phyloP scores from a whole-genome alignment of 1,140 invertebrate genomes.

The Xylocopa sonorina region DNA sequence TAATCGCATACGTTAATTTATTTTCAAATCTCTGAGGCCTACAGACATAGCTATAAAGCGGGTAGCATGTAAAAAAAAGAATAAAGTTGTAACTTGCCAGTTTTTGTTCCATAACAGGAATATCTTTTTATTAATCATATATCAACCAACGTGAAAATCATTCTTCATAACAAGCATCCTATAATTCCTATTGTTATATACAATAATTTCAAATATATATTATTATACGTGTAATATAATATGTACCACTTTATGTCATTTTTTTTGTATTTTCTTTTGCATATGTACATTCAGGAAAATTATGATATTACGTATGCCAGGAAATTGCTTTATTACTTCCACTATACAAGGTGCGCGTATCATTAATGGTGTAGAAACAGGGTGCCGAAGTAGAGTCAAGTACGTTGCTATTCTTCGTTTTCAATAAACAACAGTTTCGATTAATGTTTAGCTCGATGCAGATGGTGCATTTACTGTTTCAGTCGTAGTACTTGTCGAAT shows the following conservation, averaged over 20 bases:
- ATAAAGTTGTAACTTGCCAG: constrained; percentile 57
- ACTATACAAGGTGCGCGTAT: constrained; percentile 36
- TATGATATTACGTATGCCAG: constrained; percentile 23
- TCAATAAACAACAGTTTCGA: neutral
- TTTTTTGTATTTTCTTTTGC: no score
- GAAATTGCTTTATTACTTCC: constrained; percentile 54
- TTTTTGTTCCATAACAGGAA: constrained; percentile 48
- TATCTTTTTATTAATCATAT: constrained; percentile 8
- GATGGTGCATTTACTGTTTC: constrained; percentile 73
- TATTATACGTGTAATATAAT: neutral
- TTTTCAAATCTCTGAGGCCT: constrained; percentile 49
- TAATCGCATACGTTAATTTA: constrained; percentile 18
- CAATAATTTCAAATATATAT: neutral
- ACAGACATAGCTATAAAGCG: constrained; percentile 44
- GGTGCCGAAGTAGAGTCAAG: neutral
- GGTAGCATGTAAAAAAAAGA: constrained; percentile 47
- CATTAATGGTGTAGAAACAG: constrained; percentile 17
- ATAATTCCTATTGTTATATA: neutral
- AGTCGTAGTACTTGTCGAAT: constrained; percentile 74
- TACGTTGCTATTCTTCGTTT: neutral
- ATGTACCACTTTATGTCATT: no score
- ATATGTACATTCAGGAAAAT: constrained; percentile 2
- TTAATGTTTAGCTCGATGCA: constrained; percentile 65
- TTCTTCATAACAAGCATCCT: neutral
- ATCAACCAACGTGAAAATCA: neutral